phyloP scores from a whole-genome alignment of 92 coral and sea anemone genomes.

The Phymanthus crucifer region DNA sequence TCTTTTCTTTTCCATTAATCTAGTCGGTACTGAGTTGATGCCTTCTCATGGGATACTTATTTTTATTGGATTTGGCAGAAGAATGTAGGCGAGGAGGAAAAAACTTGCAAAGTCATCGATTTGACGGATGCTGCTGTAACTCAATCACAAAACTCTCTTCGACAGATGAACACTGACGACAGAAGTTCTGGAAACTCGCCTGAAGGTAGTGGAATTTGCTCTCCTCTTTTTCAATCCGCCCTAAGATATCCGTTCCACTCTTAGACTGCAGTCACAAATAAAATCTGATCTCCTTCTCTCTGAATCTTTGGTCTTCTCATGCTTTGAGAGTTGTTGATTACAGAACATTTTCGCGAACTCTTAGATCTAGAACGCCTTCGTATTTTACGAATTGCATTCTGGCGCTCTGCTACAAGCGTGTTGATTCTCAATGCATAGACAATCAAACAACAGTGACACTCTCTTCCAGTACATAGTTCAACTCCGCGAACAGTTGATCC shows the following conservation, averaged over 20 bases:
- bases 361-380: not conserved
- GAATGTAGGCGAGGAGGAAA: too few relatives aligned
- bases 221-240: not conserved
- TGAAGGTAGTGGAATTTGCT: not conserved
- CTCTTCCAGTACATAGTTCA: constrained; percentile 18
- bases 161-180: too few relatives aligned
- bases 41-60: too few relatives aligned
- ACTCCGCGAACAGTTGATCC: constrained; percentile 22
- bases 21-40: too few relatives aligned
- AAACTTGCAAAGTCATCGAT: too few relatives aligned
- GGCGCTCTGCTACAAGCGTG: constrained; percentile 31
- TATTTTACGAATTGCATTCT: constrained; percentile 35
- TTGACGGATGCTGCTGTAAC: too few relatives aligned
- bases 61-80: too few relatives aligned
- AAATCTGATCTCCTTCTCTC: not conserved
- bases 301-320: too few relatives aligned
- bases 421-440: constrained; percentile 31
- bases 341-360: not conserved
- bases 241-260: not conserved
- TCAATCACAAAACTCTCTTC: too few relatives aligned
- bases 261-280: not conserved
- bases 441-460: constrained; percentile 28
- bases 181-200: not conserved
- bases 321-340: not conserved
- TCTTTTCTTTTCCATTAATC: too few relatives aligned